Base-by-base conservation (phyloP, 2,888 invertebrate species). In the Apamea sordens region DNA sequence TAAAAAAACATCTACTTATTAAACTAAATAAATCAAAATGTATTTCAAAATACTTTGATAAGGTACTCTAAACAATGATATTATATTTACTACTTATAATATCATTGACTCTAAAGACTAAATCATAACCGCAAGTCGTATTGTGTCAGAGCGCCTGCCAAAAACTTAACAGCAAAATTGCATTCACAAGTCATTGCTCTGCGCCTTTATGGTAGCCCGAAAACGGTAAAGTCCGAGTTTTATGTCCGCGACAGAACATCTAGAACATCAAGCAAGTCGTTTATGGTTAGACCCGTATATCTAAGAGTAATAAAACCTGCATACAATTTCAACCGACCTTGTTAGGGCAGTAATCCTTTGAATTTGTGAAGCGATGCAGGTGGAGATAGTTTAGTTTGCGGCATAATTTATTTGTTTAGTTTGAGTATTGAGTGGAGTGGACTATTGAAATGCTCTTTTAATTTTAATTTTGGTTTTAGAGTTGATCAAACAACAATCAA, bases 281-380 rank as follows among this genome's bases (percentile, higher is more conserved):
- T 89, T 89, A 90, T 73, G 88, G 89, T 84, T 63, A 84, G 78
- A 80, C 87, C 88, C 90, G 90, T 92, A 91, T 89, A 90, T 89
- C 90, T 89, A 86, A 80, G 84, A 80, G 90, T 86, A 90, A 90
- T 90, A 90, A 93, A 92, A 90, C 90, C 87, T 89, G 90, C 89
- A 91, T 91, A 90, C 90, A 90, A 92, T 90, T 90, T 89, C 86
- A 82, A 80, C 84, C 83, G 85, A 88, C 88, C 85, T 88, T 86
- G 86, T 84, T 87, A 88, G 76, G 85, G 81, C 74, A 72, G 83
- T 82, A 75, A 69, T 79, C 79, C 79, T 63, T 77, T 74, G 80
- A 68, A 76, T 80, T 82, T 77, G 70, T 76, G 47, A 75, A 71
- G 79, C 70, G 63, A 79, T 82, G 63, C 65, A 74, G 36, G 64